These are phyloP conservation scores for Diaperis boleti DNA, from an alignment of 2,888 invertebrate genomes.

Conservation along the genomic window DNA sequence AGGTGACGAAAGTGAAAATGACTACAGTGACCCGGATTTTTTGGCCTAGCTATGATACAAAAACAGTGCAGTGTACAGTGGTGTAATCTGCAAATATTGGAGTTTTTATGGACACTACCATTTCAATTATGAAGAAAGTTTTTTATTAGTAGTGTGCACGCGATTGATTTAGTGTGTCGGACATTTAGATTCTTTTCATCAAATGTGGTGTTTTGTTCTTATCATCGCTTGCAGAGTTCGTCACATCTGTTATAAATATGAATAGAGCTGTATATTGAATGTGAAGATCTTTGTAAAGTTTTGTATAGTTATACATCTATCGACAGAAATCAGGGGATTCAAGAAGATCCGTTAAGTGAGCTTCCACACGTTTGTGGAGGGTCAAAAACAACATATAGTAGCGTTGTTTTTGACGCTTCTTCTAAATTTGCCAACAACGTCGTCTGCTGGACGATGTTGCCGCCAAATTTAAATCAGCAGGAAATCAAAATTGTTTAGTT, in stretches of 20 bases:
- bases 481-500: conserved; percentile 6
- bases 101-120: conserved; percentile 39
- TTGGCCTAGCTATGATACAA: conserved; percentile 61
- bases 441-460: background rate
- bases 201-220: conserved; percentile 34
- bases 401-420: conserved; percentile 13
- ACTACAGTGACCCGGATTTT: conserved; percentile 73
- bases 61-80: conserved; percentile 61
- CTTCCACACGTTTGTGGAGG: conserved; percentile 37
- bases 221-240: conserved; percentile 49
- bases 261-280: conserved; percentile 54
- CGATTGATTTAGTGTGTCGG: conserved; percentile 46
- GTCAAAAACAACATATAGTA: conserved; percentile 13
- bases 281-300: conserved; percentile 55
- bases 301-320: conserved; percentile 58
- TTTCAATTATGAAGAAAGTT: conserved; percentile 45
- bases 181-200: conserved; percentile 38
- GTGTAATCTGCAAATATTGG: conserved; percentile 46
- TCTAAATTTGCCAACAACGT: background rate
- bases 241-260: conserved; percentile 55
- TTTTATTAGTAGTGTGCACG: conserved; percentile 51
- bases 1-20: conserved; percentile 75
- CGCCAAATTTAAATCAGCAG: background rate
- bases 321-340: conserved; percentile 50
- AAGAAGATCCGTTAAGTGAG: conserved; percentile 44